Evolutionary conservation across 2,113 vertebrate species (phyloP).

Genomic region (Microtus pennsylvanicus): DNA sequence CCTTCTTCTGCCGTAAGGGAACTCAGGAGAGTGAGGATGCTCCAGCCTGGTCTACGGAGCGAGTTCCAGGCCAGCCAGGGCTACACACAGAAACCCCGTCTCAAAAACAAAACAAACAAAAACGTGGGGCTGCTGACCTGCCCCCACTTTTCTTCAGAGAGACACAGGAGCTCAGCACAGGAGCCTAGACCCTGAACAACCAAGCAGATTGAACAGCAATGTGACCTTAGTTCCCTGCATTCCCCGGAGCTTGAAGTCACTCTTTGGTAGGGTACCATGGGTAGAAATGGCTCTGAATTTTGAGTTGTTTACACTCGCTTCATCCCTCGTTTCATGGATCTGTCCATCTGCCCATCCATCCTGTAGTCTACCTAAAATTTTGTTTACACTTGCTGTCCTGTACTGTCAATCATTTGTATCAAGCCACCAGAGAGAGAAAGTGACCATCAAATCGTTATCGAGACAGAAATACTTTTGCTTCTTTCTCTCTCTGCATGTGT

Average conservation of each 20-base stretch:
- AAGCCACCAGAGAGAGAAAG: background rate
- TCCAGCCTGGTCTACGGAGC: background rate
- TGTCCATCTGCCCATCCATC: too few relatives aligned
- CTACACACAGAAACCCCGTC: background rate
- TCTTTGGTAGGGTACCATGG: background rate
- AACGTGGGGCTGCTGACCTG: background rate
- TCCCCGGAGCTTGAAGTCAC: background rate
- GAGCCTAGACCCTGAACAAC: background rate
- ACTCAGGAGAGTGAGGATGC: background rate
- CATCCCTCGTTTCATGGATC: too few relatives aligned
- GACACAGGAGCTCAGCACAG: background rate
- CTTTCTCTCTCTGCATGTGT: background rate
- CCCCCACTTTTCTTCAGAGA: background rate
- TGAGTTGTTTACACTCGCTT: background rate
- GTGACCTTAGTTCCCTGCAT: background rate
- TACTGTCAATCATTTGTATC: background rate
- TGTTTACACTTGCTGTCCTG: too few relatives aligned
- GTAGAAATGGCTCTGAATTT: background rate
- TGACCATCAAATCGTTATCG: background rate
- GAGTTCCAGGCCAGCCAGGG: background rate
- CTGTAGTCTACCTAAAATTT: too few relatives aligned
- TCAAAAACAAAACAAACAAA: background rate
- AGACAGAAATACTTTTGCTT: background rate
- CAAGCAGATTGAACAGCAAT: too few relatives aligned
- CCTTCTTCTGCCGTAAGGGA: background rate